Evolutionary conservation across 1,140 invertebrate genomes (phyloP), one percentile per base, ranked within the genome.

Genomic region (Apis cerana): DNA sequence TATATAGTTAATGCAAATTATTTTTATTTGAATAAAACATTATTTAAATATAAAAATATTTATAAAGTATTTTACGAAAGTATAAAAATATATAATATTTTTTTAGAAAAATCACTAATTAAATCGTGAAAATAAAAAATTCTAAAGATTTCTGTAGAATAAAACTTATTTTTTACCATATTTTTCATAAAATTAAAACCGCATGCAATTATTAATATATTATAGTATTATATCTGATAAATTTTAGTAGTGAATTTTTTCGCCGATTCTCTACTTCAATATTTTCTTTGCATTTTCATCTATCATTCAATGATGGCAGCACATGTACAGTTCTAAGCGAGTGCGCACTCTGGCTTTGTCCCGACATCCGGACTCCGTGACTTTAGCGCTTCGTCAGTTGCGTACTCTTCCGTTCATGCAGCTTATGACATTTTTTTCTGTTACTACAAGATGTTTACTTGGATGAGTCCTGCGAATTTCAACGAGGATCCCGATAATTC

Each of bases 341-440:
- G 78, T 84, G 74, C 62, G 61, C 69, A 43, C 71, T 83, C 84
- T 83, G 54, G 15, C 59, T 77, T 71, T 54, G 50, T 62, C 64
- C 64, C 75, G 21, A 85, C 76, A 85, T 85, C 84, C 84, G 84
- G 84, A 83, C 83, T 89, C 89, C 91, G 92, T 90, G 92, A 89
- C 59, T 88, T 74, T 78, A 92, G 90, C 85, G 75, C 80, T 90
- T 91, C 82, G 87, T 82, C 80, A 89, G 89, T 91, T 87, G 89
- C 84, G 86, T 91, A 90, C 89, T 93, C 91, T 91, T 91, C 91
- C 92, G 91, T 92, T 92, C 83, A 88, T 86, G 88, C 89, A 90
- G 91, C 90, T 92, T 92, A 89, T 93, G 92, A 92, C 91, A 93
- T 93, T 93, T 93, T 93, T 93, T 92, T 92, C 89, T 86, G 89